Conservation (phyloP, 2,888 invertebrate genomes). For the Laothoe populi region DNA sequence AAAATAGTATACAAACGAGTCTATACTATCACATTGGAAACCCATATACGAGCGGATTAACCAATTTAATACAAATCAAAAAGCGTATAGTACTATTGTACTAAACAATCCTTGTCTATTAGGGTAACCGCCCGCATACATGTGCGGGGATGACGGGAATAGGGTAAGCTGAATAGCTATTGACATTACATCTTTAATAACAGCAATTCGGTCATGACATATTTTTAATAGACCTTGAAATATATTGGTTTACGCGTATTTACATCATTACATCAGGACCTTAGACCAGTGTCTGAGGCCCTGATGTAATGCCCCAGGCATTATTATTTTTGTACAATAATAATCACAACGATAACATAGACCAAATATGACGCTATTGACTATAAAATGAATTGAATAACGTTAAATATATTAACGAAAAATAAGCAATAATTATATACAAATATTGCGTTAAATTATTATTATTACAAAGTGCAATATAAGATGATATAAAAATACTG, state of each 20-base stretch:
- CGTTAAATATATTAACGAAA: background rate
- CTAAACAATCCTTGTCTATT: background rate
- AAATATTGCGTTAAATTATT: background rate
- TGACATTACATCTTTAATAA: background rate
- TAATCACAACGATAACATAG: background rate
- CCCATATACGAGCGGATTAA: too few species aligned
- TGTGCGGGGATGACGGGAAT: background rate
- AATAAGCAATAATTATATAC: too few species aligned
- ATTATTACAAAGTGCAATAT: background rate
- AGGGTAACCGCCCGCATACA: background rate
- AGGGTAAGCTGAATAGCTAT: background rate
- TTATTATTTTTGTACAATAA: too few species aligned
- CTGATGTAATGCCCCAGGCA: too few species aligned
- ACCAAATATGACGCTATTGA: background rate
- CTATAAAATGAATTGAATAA: background rate
- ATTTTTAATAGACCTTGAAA: too few species aligned
- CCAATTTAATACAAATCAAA: too few species aligned
- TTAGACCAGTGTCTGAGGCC: too few species aligned
- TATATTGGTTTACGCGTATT: too few species aligned
- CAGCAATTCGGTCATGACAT: too few species aligned
- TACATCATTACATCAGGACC: too few species aligned
- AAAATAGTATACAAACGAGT: slow-evolving; percentile 1
- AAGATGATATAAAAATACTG: background rate
- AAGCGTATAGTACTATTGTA: background rate
- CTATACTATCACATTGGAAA: too few species aligned